phyloP scores from a whole-genome alignment of 2,888 invertebrate genomes.

The Tetragonisca angustula region DNA sequence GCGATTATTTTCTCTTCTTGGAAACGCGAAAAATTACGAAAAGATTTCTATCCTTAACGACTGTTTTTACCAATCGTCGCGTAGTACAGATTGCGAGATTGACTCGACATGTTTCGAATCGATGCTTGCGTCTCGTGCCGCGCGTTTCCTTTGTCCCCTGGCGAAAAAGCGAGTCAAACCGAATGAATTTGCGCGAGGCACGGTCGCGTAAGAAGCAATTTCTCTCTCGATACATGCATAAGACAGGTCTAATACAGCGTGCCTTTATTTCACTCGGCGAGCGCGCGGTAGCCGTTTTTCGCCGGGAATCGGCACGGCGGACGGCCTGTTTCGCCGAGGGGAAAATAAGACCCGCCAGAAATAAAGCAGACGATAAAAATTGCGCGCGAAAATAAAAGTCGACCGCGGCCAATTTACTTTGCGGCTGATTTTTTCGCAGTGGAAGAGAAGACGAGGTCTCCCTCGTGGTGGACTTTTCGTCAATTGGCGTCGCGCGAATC shows the following conservation, averaged over 20 bases:
- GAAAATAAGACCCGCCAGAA: conserved; percentile 36
- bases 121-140: not conserved
- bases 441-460: not conserved
- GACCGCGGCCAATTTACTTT: conserved; percentile 12
- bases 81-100: too few species aligned
- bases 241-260: conserved; percentile 62
- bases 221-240: conserved; percentile 48
- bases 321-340: not conserved
- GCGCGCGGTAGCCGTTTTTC: conserved; percentile 49
- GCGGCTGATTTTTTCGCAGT: conserved; percentile 3
- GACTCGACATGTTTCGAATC: too few species aligned
- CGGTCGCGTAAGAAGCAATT: conserved; percentile 51
- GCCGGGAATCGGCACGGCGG: conserved; percentile 44
- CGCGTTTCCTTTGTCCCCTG: not conserved
- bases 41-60: too few species aligned
- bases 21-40: too few species aligned
- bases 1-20: too few species aligned
- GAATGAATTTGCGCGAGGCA: conserved; percentile 33
- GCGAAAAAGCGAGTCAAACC: not conserved
- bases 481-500: too few species aligned
- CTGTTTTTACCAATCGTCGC: too few species aligned
- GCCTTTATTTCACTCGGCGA: conserved; percentile 45
- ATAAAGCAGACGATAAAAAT: conserved; percentile 44
- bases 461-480: not conserved
- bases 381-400: conserved; percentile 20